A percentile compares a stretch with the other conserved stretches of the same genome.
phyloP scores from a whole-genome alignment of 2,888 invertebrate genomes.

The Melieria omissa region DNA sequence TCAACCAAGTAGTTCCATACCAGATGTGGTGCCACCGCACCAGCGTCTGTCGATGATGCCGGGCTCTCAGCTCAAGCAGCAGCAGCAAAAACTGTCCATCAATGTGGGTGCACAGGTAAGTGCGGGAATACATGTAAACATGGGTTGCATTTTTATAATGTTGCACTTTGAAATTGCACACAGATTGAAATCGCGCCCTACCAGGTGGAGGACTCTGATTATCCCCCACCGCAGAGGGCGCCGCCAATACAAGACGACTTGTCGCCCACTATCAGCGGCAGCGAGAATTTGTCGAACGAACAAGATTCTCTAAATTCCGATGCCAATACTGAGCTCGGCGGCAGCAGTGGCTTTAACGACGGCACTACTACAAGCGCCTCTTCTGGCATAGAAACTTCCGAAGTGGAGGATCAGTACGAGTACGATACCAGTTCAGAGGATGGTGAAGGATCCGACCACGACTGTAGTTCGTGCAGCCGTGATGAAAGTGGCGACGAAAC shows the following conservation, averaged over 20 bases:
- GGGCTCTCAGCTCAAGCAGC: conserved; percentile 12
- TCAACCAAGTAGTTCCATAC: conserved; percentile 38
- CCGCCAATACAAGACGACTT: conserved; percentile 15
- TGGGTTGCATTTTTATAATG: background rate
- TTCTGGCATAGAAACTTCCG: conserved; percentile 60
- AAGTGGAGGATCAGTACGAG: conserved; percentile 36
- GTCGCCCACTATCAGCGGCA: conserved; percentile 11
- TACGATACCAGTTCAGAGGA: conserved; percentile 18
- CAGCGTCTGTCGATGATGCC: conserved; percentile 16
- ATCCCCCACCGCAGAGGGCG: conserved; percentile 8
- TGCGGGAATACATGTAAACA: background rate
- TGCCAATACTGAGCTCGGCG: conserved; percentile 45
- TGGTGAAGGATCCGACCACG: background rate
- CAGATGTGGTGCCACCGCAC: conserved; percentile 38
- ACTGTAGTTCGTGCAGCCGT: background rate
- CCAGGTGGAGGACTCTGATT: conserved; percentile 33
- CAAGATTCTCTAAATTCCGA: conserved; percentile 32
- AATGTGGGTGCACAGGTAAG: conserved; percentile 47
- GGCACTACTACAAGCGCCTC: conserved; percentile 56
- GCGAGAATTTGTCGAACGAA: conserved; percentile 9
- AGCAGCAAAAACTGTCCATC: conserved; percentile 42
- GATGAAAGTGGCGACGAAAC: conserved; percentile 30
- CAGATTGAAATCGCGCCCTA: conserved; percentile 49
- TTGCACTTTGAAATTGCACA: conserved; percentile 8
- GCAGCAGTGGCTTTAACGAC: conserved; percentile 62